These are phyloP conservation scores for Salticus scenicus DNA, from an alignment of 2,888 invertebrate species.

Conservation along the genomic window DNA sequence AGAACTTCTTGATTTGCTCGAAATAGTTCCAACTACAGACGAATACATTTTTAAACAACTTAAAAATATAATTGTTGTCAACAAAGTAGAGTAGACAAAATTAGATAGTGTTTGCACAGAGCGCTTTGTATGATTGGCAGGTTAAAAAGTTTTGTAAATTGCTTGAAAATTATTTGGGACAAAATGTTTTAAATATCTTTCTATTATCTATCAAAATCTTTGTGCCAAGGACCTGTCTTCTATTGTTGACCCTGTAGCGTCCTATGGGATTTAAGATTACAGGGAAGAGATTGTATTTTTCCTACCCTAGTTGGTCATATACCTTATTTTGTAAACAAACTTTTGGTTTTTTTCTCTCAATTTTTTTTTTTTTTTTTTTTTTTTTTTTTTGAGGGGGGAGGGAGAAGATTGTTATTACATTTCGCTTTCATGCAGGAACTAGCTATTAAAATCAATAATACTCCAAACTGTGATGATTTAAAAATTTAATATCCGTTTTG, in stretches of 20 bases:
- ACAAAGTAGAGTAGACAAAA: background rate
- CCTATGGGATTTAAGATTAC: background rate
- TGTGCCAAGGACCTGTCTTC: background rate
- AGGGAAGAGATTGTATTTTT: background rate
- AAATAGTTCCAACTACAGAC: background rate
- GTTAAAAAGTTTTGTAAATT: background rate
- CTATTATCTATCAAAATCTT: background rate
- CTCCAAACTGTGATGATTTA: slow-evolving; percentile 2
- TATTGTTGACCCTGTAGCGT: background rate
- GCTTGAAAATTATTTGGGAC: background rate
- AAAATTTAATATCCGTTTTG: background rate
- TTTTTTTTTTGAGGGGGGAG: too few relatives aligned
- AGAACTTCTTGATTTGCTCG: slow-evolving; percentile 17
- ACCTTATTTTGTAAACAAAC: background rate
- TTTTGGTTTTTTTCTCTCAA: background rate
- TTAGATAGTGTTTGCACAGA: background rate
- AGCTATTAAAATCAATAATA: background rate
- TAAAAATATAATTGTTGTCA: background rate
- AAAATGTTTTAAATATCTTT: background rate
- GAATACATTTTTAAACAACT: background rate
- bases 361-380: too few relatives aligned
- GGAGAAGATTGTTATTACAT: background rate
- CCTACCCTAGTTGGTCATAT: background rate
- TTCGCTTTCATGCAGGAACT: background rate
- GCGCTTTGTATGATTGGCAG: background rate